Evolutionary conservation across 2,888 invertebrate species (phyloP).

Genomic region (Agrotis ipsilon): DNA sequence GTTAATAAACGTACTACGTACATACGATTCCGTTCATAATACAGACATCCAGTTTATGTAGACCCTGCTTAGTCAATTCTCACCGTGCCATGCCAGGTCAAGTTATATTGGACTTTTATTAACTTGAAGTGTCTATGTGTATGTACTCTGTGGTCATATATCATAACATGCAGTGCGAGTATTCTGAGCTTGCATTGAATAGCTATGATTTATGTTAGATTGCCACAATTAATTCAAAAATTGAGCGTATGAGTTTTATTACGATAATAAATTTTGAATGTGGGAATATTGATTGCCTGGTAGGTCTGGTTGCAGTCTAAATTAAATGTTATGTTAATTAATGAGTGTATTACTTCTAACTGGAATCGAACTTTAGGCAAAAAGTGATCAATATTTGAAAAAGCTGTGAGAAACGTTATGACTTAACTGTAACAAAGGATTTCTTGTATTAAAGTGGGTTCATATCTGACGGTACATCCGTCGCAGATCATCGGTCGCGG

Average conservation of each 20-base stretch:
- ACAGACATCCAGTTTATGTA: neutral
- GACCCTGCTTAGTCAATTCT: neutral
- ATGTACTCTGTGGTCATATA: slow-evolving; percentile 46
- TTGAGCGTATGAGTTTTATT: slow-evolving; percentile 50
- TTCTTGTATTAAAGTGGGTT: neutral
- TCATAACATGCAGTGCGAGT: slow-evolving; percentile 54
- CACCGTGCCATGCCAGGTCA: neutral
- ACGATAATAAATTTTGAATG: slow-evolving; percentile 37
- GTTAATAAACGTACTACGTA: slow-evolving; percentile 54
- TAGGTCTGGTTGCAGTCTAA: slow-evolving; percentile 5
- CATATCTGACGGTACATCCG: too few species aligned
- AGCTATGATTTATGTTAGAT: slow-evolving; percentile 51
- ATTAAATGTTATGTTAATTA: slow-evolving; percentile 20
- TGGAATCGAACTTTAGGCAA: neutral
- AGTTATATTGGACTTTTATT: neutral
- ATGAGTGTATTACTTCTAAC: neutral
- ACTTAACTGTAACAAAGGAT: neutral
- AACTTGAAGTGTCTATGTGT: neutral
- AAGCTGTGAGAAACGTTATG: too few species aligned
- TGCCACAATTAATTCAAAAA: slow-evolving; percentile 59
- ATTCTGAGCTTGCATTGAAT: slow-evolving; percentile 61
- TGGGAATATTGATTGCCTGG: slow-evolving; percentile 36
- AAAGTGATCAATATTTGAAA: neutral
- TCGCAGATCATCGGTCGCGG: too few species aligned
- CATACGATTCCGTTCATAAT: neutral